Evolutionary conservation across 2,888 invertebrate genomes (phyloP), one percentile per base, ranked within the genome.

Genomic region (Ectropis crepuscularia): DNA sequence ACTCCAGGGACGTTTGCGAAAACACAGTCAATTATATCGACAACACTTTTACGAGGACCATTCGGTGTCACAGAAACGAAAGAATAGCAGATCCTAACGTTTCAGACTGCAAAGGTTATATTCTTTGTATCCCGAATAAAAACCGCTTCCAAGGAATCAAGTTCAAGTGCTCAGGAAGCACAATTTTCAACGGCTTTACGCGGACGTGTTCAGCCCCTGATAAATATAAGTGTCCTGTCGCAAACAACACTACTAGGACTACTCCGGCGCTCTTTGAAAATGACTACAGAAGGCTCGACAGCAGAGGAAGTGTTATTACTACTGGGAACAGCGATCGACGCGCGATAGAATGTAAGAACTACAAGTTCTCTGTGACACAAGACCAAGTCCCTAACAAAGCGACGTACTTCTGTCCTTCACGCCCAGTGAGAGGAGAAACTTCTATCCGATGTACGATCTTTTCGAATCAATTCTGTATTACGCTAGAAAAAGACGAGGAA

Each of bases 71-170:
- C 41, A 83, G 86, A 54, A 86, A 88, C 63, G 90, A 92, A 72
- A 83, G 92, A 65, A 82, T 92, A 7, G 89, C 88, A 0, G 92
- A 93, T 62, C 86, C 90, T 0, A 88, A 76, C 58, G 88, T 92
- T 0, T 84, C 89, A 0, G 86, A 82, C 5, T 93, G 93, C 74
- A 92, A 92, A 74, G 92, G 91, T 6, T 93, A 92, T 70, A 91
- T 93, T 46, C 76, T 92, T 0, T 93, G 93, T 69, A 88, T 92
- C 28, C 85, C 89, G 0, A 91, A 89, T 68, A 89, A 86, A 65
- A 86, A 85, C 61, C 85, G 87, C 42, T 90, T 90, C 69, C 90
- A 91, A 79, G 90, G 89, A 11, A 89, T 92, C 57, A 91, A 90
- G 63, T 92, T 92, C 69, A 87, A 88, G 67, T 93, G 93, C 63